Evolutionary conservation across 2,888 invertebrate genomes (phyloP), one percentile per base, ranked within the genome.

Genomic region (Scaptomyza cyrtandrae): DNA sequence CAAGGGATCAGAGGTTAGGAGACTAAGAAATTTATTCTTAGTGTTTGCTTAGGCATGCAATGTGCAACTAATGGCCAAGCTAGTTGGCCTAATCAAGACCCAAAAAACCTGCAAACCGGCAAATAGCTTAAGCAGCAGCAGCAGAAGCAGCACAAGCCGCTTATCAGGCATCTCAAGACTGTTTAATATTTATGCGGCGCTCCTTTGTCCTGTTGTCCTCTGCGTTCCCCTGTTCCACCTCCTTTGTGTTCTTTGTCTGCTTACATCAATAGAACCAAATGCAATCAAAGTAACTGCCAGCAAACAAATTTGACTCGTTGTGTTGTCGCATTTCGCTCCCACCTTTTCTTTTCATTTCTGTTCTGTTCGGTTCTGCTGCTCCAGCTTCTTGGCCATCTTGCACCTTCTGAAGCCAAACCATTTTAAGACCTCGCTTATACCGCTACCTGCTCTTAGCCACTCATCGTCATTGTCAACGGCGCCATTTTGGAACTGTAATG

Each of bases 211-310:
- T 59, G 65, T 37, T 50, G 27, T 48, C 45, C 53, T 35, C n/a
- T 16, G 31, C 29, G 27, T 6, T 6, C 27, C 27, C 1, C 27
- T 4, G 6, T 0, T 1, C 29, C 29, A 3, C 5, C 33, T 6
- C 10, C 31, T 13, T 45, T 19, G 14, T 44, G 16, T 10, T 14
- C 6, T 39, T 10, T 6, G 9, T 24, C 19, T 24, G 35, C 10
- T 35, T 2, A 3, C 19, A 19, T n/a, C 27, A 35, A 44, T 49
- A 43, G 46, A 76, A 33, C 44, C 50, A 57, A 76, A 73, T 76
- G 75, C 77, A 76, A 73, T 72, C 75, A 76, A 73, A 77, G 69
- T 69, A 73, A 70, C 72, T 76, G 77, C 73, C 77, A 76, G 39
- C 65, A 70, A 62, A 65, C 75, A 75, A 75, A 71, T 67, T 67